These are phyloP conservation scores for Lithophane ornitopus DNA, from an alignment of 2,888 invertebrate genomes.

Conservation along the genomic window DNA sequence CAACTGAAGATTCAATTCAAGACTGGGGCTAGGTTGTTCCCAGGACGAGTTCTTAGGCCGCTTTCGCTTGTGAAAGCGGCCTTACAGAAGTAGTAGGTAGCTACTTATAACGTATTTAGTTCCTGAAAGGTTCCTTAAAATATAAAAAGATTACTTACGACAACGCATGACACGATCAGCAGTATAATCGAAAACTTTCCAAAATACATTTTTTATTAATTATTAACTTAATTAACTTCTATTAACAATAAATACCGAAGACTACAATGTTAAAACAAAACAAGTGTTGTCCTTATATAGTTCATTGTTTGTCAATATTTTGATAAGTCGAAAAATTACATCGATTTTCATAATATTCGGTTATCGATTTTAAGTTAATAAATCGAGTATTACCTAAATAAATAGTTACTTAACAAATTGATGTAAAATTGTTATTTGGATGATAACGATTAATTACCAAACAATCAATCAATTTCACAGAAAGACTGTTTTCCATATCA, in stretches of 20 bases:
- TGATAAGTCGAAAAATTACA: slow-evolving; percentile 46
- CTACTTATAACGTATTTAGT: too few species aligned
- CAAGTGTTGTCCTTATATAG: slow-evolving; percentile 28
- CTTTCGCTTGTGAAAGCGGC: too few species aligned
- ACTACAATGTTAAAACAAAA: slow-evolving; percentile 32
- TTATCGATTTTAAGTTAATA: slow-evolving; percentile 21
- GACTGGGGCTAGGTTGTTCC: too few species aligned
- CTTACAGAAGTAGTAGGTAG: too few species aligned
- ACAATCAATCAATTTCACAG: neutral
- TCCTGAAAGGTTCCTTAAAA: too few species aligned
- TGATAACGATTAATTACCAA: slow-evolving; percentile 11
- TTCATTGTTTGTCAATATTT: slow-evolving; percentile 38
- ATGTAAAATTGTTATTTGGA: neutral
- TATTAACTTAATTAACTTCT: slow-evolving; percentile 17
- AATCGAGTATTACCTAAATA: neutral
- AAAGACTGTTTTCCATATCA: neutral
- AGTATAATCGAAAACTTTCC: slow-evolving; percentile 44
- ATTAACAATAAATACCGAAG: slow-evolving; percentile 31
- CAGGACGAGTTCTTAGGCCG: too few species aligned
- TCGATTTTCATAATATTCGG: slow-evolving; percentile 43
- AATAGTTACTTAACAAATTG: neutral
- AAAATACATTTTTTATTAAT: slow-evolving; percentile 57
- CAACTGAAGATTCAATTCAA: too few species aligned
- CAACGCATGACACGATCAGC: slow-evolving; percentile 26
- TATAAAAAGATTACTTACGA: too few species aligned